A percentile compares a stretch with the other conserved stretches of the same genome.
Conservation (phyloP, 2,888 invertebrate genomes). For the Mantis religiosa region DNA sequence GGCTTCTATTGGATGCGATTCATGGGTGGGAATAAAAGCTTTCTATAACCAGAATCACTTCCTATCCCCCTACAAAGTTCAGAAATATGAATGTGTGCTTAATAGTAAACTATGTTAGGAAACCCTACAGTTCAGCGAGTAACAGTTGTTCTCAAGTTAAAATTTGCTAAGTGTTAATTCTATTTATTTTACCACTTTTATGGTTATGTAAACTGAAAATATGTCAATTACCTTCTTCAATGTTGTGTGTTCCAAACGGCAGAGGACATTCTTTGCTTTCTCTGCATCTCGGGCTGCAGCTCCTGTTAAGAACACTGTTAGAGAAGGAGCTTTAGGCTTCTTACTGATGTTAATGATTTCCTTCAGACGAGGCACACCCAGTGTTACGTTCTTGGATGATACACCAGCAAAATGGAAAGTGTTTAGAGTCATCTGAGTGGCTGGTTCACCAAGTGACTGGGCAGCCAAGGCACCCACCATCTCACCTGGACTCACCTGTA, state of each 20-base stretch:
- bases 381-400: constrained; percentile 98
- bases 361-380: constrained; percentile 97
- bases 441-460: constrained; percentile 97
- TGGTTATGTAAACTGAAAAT: neutral
- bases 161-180: neutral
- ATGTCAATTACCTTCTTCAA: constrained; percentile 70
- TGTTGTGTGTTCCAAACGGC: constrained; percentile 96
- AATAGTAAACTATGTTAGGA: too few species aligned
- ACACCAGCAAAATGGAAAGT: constrained; percentile 99
- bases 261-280: constrained; percentile 97
- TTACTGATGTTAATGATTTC: constrained; percentile 98
- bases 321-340: constrained; percentile 96
- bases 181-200: too few species aligned
- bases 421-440: constrained; percentile 99
- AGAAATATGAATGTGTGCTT: too few species aligned
- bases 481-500: constrained; percentile 71
- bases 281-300: constrained; percentile 97
- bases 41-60: too few species aligned
- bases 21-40: too few species aligned
- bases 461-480: constrained; percentile 99
- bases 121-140: too few species aligned
- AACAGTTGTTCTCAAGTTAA: neutral
- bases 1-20: too few species aligned
- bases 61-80: too few species aligned
- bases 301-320: constrained; percentile 97